Conservation (phyloP, 2,113 vertebrate species). For the Hypanus sabinus region DNA sequence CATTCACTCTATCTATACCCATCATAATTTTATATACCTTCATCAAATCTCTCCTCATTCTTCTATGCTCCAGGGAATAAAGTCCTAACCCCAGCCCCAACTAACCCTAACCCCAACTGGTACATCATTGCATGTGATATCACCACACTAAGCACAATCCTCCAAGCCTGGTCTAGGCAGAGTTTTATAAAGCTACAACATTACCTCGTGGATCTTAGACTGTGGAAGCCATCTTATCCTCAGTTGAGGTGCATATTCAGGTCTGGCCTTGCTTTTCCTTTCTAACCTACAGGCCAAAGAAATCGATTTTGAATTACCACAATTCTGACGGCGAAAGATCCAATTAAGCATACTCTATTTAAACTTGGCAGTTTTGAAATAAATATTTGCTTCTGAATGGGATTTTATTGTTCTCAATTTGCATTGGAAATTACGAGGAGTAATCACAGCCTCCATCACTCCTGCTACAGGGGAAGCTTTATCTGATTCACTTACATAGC, state of each 20-base stretch:
- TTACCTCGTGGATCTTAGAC: too few species aligned
- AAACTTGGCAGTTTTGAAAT: neutral
- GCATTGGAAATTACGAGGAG: neutral
- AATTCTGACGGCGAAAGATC: neutral
- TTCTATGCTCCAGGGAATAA: too few species aligned
- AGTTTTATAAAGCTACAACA: too few species aligned
- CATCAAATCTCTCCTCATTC: too few species aligned
- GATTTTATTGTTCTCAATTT: neutral
- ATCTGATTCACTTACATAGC: slow-evolving; percentile 19
- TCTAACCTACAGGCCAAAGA: neutral
- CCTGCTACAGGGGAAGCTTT: neutral
- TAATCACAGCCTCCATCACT: neutral
- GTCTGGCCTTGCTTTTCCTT: too few species aligned
- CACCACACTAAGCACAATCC: too few species aligned
- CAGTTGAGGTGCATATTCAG: neutral
- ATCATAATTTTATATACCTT: too few species aligned
- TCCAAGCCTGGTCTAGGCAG: too few species aligned
- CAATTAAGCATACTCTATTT: neutral
- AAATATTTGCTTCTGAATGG: neutral
- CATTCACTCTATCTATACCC: too few species aligned
- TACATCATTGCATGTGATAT: too few species aligned
- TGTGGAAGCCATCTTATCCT: neutral
- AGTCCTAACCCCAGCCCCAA: too few species aligned
- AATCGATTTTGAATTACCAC: neutral
- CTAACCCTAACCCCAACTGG: too few species aligned